These are phyloP conservation scores for Intellagama lesueurii DNA, from an alignment of 2,797 vertebrate genomes.

Conservation along the genomic window DNA sequence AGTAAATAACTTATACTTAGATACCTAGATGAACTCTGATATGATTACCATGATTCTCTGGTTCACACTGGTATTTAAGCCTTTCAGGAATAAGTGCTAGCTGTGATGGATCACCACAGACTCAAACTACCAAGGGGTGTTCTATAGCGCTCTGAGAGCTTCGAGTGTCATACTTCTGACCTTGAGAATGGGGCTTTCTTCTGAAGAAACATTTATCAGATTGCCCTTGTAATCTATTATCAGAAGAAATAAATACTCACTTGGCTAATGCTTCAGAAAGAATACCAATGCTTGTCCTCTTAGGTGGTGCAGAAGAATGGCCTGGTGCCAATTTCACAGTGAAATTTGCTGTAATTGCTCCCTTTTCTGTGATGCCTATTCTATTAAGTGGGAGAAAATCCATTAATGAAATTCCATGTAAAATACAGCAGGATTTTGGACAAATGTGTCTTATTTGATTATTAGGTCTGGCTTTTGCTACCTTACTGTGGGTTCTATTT, in stretches of 20 bases:
- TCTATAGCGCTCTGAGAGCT: too few species aligned
- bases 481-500: not conserved
- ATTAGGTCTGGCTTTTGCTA: constrained; percentile 5
- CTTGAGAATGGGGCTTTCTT: not conserved
- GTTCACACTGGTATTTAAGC: too few species aligned
- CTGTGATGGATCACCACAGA: too few species aligned
- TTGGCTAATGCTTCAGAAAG: constrained; percentile 89
- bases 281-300: constrained; percentile 91
- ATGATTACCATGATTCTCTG: too few species aligned
- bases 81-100: too few species aligned
- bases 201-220: not conserved
- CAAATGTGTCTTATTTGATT: constrained; percentile 1
- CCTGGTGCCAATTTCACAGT: constrained; percentile 84
- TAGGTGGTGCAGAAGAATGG: constrained; percentile 90
- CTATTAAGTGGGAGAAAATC: constrained; percentile 67
- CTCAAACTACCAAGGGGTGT: too few species aligned
- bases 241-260: constrained; percentile 71
- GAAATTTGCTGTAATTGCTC: constrained; percentile 84
- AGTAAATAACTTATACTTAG: too few species aligned
- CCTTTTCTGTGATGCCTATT: constrained; percentile 90
- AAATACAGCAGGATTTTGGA: not conserved
- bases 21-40: too few species aligned
- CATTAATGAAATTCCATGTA: constrained; percentile 28
- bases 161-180: not conserved
- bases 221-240: accelerated